phyloP scores from a whole-genome alignment of 2,797 vertebrate genomes.

The Phoeniculus purpureus region DNA sequence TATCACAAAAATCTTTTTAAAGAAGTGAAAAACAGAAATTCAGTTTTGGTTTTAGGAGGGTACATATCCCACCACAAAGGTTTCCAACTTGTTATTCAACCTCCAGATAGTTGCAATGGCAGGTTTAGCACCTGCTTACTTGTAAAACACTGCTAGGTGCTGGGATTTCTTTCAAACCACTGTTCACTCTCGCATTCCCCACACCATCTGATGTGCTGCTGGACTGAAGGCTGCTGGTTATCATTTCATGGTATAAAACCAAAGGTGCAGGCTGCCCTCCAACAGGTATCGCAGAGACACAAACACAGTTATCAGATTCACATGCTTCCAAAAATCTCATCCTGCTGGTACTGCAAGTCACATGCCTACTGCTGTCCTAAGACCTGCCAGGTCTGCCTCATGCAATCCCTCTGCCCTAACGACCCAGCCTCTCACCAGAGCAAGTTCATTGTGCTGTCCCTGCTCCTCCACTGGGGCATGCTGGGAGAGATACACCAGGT shows the following conservation, averaged over 20 bases:
- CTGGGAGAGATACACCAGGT: constrained; percentile 97
- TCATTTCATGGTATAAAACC: neutral
- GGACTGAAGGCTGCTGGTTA: neutral
- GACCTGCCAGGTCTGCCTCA: neutral
- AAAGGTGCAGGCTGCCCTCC: neutral
- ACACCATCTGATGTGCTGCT: neutral
- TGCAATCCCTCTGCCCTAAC: neutral
- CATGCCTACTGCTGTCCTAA: neutral
- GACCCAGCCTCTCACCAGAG: constrained; percentile 83
- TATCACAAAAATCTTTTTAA: neutral
- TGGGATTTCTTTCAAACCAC: neutral
- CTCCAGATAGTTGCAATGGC: neutral
- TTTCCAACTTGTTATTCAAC: neutral
- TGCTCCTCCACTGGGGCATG: constrained; percentile 95
- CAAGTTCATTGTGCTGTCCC: constrained; percentile 92
- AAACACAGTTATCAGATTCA: neutral
- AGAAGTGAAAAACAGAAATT: neutral
- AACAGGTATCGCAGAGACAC: neutral
- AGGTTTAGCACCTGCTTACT: neutral
- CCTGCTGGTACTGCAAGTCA: neutral
- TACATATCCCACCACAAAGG: neutral
- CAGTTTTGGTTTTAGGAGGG: neutral
- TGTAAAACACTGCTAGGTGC: neutral
- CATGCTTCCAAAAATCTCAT: neutral
- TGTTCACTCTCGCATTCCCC: neutral